Evolutionary conservation across 2,113 vertebrate genomes (phyloP), one percentile per base, ranked within the genome.

Genomic region (Spermophilus dauricus): DNA sequence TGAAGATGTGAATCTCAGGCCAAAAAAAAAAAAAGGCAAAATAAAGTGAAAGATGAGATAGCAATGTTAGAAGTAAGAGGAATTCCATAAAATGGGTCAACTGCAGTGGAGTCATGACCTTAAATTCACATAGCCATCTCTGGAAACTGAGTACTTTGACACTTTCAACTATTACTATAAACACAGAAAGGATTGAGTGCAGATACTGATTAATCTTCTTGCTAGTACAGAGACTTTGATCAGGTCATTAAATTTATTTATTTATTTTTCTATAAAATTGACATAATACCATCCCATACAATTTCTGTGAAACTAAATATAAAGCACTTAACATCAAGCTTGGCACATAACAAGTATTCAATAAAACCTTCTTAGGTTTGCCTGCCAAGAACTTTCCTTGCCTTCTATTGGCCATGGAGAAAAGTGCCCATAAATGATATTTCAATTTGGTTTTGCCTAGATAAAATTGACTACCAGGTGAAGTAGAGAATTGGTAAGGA

Each of bases 51-150:
- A 61, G 61, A 69, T 30, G 18, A 94, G 39, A 65, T 1, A 70
- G 12, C 1, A 6, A 2, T 73, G 86, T 92, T 42, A 86, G 18
- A 87, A 58, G 39, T 78, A 78, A 85, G 56, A 67, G 6, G 82
- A 70, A 5, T 63, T 63, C 10, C 20, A 84, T 48, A 18, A 86
- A 73, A 81, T 76, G 26, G 48, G 22, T 86, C 78, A 70, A 34
- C n/a, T 12, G 8, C 7, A 51, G 34, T 77, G 51, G 4, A 87
- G 9, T 17, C 32, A 1, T 61, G 11, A 45, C 6, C 24, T 93
- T 78, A 86, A 91, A 83, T 78, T 95, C 70, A 82, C 24, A 65
- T 85, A 91, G n/a, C 20, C 18, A 34, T 37, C 32, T 88, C 26
- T 72, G 20, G 9, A 75, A 76, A 63, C 13, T 39, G 22, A 39